Percentiles rank a stretch among this genome's conserved stretches.
Conservation (phyloP, 1,140 invertebrate genomes). For the Limonius californicus region DNA sequence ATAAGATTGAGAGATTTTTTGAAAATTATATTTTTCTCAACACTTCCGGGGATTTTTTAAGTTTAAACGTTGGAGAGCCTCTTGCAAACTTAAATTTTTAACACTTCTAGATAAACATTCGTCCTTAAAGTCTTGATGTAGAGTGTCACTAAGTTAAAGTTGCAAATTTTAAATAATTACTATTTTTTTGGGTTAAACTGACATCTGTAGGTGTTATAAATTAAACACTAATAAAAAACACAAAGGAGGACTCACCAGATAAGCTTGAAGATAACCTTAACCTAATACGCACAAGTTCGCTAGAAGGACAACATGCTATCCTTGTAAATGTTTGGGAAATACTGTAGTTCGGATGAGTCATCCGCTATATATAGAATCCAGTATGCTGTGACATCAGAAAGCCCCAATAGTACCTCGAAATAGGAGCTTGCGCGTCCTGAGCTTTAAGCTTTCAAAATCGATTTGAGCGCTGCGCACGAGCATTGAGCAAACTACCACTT, state of each 20-base stretch:
- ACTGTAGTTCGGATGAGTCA: conserved; percentile 41
- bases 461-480: conserved; percentile 26
- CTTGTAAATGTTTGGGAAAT: conserved; percentile 31
- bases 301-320: conserved; percentile 29
- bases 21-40: too few relatives aligned
- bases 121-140: too few relatives aligned
- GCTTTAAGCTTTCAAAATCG: conserved; percentile 30
- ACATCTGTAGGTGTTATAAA: too few relatives aligned
- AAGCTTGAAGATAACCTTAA: background rate
- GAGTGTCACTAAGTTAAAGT: too few relatives aligned
- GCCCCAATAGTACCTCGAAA: conserved; percentile 30
- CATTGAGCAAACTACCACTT: conserved; percentile 21
- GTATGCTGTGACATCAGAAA: conserved; percentile 33
- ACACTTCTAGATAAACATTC: too few relatives aligned
- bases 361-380: conserved; percentile 42
- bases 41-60: too few relatives aligned
- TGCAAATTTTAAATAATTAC: too few relatives aligned
- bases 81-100: too few relatives aligned
- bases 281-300: conserved; percentile 22
- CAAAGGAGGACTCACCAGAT: background rate
- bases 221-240: background rate
- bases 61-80: too few relatives aligned
- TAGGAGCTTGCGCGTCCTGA: conserved; percentile 30
- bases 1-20: too few relatives aligned
- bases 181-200: too few relatives aligned